phyloP scores from a whole-genome alignment of 92 coral and sea anemone genomes.

The Diadumene lineata region DNA sequence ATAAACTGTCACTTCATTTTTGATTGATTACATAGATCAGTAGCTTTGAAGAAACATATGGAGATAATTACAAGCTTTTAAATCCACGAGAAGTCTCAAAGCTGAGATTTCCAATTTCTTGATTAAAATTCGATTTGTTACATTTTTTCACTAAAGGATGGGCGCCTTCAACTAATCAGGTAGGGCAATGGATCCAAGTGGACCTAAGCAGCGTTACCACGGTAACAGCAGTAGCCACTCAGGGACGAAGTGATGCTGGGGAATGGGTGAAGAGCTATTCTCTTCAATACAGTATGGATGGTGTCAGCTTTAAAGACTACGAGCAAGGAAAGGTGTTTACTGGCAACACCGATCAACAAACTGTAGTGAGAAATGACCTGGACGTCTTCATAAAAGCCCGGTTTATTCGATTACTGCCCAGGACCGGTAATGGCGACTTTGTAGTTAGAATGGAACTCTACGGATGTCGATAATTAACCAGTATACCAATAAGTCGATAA shows the following conservation, averaged over 20 bases:
- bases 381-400: slow-evolving; percentile 12
- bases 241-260: not conserved
- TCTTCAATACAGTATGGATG: slow-evolving; percentile 4
- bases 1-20: too few relatives aligned
- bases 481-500: too few relatives aligned
- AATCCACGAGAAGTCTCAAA: too few relatives aligned
- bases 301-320: not conserved
- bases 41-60: too few relatives aligned
- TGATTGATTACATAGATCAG: too few relatives aligned
- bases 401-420: not conserved
- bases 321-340: slow-evolving; percentile 7
- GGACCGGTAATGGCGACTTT: not conserved
- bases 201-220: not conserved
- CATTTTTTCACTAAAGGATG: not conserved
- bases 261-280: not conserved
- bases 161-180: not conserved
- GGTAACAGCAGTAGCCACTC: not conserved
- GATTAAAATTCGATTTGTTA: too few relatives aligned
- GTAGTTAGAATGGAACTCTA: slow-evolving; percentile 31
- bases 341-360: slow-evolving; percentile 11
- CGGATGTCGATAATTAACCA: slow-evolving; percentile 27
- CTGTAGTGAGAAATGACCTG: slow-evolving; percentile 15
- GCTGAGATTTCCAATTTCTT: too few relatives aligned
- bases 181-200: not conserved
- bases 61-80: too few relatives aligned